Evolutionary conservation across 2,113 vertebrate species (phyloP).

Genomic region (Pantherophis guttatus): DNA sequence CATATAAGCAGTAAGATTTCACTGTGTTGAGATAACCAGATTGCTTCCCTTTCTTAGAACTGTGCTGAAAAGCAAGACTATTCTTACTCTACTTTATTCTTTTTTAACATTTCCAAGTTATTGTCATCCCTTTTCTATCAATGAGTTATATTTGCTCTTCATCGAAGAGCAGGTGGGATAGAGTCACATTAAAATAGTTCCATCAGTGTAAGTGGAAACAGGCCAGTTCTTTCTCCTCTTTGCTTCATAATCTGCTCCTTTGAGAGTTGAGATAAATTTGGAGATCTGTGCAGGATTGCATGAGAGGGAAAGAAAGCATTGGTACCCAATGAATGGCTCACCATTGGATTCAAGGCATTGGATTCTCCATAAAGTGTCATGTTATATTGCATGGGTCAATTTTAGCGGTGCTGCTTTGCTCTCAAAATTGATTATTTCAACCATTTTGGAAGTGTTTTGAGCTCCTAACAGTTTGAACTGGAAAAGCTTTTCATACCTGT

Average conservation of each 20-base stretch:
- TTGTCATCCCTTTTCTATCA: background rate
- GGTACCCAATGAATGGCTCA: background rate
- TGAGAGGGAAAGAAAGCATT: background rate
- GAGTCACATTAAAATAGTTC: background rate
- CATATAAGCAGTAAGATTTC: fast-evolving
- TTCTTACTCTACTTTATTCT: background rate
- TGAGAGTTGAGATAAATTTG: background rate
- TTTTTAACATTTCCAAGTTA: background rate
- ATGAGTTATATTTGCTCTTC: background rate
- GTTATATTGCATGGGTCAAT: background rate
- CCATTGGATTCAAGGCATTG: background rate
- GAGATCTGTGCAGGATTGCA: background rate
- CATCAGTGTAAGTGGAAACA: background rate
- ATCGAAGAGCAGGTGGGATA: background rate
- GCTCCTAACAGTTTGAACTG: background rate
- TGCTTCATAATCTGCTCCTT: background rate
- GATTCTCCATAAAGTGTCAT: background rate
- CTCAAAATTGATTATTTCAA: background rate
- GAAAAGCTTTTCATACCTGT: background rate
- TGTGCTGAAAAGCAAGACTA: background rate
- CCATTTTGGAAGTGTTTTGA: background rate
- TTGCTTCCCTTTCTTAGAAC: background rate
- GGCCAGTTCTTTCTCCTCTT: background rate
- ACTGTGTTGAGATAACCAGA: background rate
- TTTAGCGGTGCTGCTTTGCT: background rate